Conservation (phyloP, 1,140 invertebrate genomes). For the Caenorhabditis tropicalis region DNA sequence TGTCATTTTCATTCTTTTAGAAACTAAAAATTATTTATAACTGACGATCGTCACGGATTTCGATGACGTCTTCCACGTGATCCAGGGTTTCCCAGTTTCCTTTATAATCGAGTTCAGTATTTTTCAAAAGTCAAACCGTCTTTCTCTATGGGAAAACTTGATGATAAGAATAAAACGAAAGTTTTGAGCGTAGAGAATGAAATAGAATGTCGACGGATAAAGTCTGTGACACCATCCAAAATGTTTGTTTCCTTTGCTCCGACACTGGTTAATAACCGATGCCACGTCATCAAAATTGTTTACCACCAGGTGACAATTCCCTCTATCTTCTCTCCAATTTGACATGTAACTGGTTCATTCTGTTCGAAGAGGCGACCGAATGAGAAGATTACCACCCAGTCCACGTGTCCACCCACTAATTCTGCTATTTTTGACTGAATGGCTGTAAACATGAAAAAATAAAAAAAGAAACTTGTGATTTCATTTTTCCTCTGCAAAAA, state of each 20-base stretch:
- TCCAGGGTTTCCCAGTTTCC: too few relatives aligned
- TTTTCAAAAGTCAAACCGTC: too few relatives aligned
- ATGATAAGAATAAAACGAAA: too few relatives aligned
- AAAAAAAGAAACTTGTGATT: slow-evolving; percentile 37
- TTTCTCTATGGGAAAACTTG: too few relatives aligned
- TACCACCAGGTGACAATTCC: slow-evolving; percentile 5
- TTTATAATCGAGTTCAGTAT: too few relatives aligned
- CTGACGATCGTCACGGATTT: too few relatives aligned
- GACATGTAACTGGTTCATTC: slow-evolving; percentile 9
- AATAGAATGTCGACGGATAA: too few relatives aligned
- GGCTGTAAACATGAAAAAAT: slow-evolving; percentile 36
- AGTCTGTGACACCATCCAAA: too few relatives aligned
- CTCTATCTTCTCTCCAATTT: not conserved
- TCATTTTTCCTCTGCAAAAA: not conserved
- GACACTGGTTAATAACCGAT: not conserved
- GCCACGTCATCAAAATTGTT: not conserved
- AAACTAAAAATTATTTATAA: too few relatives aligned
- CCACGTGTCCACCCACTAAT: slow-evolving; percentile 17
- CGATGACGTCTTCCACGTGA: not conserved
- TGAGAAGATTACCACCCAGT: slow-evolving; percentile 4
- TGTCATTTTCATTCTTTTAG: slow-evolving; percentile 6
- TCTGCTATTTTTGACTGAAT: not conserved
- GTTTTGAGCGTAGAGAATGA: too few relatives aligned
- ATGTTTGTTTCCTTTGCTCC: not conserved
- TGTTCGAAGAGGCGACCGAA: not conserved